These are phyloP conservation scores for Phasia obesa DNA, from an alignment of 2,888 invertebrate species.

Conservation along the genomic window DNA sequence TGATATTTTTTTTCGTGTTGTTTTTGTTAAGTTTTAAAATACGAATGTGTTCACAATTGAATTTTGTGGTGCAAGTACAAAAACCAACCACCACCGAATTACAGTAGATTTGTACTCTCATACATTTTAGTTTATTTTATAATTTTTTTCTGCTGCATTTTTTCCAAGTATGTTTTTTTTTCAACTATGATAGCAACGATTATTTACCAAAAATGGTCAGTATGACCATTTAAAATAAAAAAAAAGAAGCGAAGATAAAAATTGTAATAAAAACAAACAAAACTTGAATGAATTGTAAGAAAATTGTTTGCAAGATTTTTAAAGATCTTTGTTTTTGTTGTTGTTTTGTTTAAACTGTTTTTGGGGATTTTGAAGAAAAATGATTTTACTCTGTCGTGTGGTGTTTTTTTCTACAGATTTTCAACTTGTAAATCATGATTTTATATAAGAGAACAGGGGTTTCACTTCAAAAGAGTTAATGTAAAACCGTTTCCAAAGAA, in stretches of 20 bases:
- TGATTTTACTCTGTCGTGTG: slow-evolving; percentile 39
- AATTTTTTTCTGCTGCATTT: slow-evolving; percentile 18
- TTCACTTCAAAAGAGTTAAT: background rate
- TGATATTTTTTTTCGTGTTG: slow-evolving; percentile 17
- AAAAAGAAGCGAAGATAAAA: slow-evolving; percentile 39
- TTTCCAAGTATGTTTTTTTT: slow-evolving; percentile 49
- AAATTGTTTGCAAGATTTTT: slow-evolving; percentile 60
- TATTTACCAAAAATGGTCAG: slow-evolving; percentile 77
- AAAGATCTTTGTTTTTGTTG: slow-evolving; percentile 17
- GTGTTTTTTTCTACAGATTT: slow-evolving; percentile 29
- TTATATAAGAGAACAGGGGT: slow-evolving; percentile 22
- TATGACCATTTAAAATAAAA: slow-evolving; percentile 71
- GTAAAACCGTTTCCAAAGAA: no score
- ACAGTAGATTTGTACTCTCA: slow-evolving; percentile 43
- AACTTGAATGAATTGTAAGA: slow-evolving; percentile 69
- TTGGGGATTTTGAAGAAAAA: slow-evolving; percentile 36
- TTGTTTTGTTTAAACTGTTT: slow-evolving; percentile 43
- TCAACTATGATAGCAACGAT: slow-evolving; percentile 63
- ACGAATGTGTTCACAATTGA: slow-evolving; percentile 44
- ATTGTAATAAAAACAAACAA: slow-evolving; percentile 44
- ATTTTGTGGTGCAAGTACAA: slow-evolving; percentile 45
- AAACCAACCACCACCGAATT: slow-evolving; percentile 32
- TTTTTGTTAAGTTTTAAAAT: background rate
- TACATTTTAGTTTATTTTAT: slow-evolving; percentile 16
- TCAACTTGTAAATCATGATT: slow-evolving; percentile 61